These are phyloP conservation scores for Drosophila auraria DNA, from an alignment of 1,140 invertebrate species.

Conservation along the genomic window DNA sequence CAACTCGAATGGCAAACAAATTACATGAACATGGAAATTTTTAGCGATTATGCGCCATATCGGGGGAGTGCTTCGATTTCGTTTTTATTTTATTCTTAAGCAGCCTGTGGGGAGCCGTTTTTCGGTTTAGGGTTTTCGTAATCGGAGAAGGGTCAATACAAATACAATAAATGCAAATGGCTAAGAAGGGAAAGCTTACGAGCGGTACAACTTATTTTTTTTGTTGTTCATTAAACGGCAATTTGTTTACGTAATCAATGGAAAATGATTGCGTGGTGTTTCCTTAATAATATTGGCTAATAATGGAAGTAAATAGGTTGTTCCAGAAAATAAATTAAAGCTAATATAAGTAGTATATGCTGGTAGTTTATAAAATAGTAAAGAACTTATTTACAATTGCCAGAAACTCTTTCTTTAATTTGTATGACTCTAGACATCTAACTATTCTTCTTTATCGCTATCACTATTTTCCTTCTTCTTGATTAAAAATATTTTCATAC, in stretches of 20 bases:
- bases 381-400: too few species aligned
- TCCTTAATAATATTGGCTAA: background rate
- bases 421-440: background rate
- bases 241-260: constrained; percentile 14
- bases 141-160: constrained; percentile 13
- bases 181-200: constrained; percentile 3
- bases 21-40: constrained; percentile 53
- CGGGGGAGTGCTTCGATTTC: constrained; percentile 35
- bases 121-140: constrained; percentile 1
- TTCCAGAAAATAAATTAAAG: background rate
- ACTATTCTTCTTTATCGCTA: rapidly evolving
- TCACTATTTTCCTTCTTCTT: background rate
- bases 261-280: background rate
- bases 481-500: background rate
- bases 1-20: constrained; percentile 49
- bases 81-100: constrained; percentile 16
- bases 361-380: too few species aligned
- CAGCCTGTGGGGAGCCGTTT: constrained; percentile 32
- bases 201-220: constrained; percentile 1
- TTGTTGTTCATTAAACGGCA: background rate
- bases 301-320: background rate
- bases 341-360: background rate
- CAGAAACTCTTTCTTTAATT: too few species aligned
- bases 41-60: constrained; percentile 50
- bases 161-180: constrained; percentile 14